phyloP scores from a whole-genome alignment of 2,113 vertebrate genomes.

The Onychorhynchus coronatus region DNA sequence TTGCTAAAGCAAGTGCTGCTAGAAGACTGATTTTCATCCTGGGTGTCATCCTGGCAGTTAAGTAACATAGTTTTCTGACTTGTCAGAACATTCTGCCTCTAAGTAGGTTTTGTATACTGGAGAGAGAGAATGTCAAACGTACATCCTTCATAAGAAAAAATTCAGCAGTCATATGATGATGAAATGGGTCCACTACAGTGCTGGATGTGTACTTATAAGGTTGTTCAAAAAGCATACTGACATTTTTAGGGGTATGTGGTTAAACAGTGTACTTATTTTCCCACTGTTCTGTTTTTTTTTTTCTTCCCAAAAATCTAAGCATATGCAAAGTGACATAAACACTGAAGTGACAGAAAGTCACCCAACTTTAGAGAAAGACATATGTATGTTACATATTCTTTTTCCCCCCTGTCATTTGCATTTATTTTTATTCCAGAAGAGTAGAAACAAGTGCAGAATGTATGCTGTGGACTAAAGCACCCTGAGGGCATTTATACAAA shows the following conservation, averaged over 20 bases:
- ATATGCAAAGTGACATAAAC: neutral
- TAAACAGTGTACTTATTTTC: neutral
- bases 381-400: neutral
- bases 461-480: neutral
- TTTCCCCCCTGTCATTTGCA: neutral
- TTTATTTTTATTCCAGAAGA: neutral
- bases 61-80: neutral
- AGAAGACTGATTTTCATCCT: neutral
- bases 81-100: neutral
- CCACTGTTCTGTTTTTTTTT: too few relatives aligned
- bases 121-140: neutral
- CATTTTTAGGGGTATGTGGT: neutral
- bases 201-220: neutral
- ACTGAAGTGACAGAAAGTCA: neutral
- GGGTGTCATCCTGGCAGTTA: neutral
- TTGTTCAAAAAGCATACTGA: neutral
- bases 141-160: neutral
- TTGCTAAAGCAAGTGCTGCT: neutral
- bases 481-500: constrained; percentile 13
- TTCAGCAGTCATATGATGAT: neutral
- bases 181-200: neutral
- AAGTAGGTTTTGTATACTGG: neutral
- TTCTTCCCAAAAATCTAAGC: neutral
- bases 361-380: neutral
- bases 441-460: neutral